phyloP scores from a whole-genome alignment of 2,113 vertebrate species.

The Pollachius pollachius region DNA sequence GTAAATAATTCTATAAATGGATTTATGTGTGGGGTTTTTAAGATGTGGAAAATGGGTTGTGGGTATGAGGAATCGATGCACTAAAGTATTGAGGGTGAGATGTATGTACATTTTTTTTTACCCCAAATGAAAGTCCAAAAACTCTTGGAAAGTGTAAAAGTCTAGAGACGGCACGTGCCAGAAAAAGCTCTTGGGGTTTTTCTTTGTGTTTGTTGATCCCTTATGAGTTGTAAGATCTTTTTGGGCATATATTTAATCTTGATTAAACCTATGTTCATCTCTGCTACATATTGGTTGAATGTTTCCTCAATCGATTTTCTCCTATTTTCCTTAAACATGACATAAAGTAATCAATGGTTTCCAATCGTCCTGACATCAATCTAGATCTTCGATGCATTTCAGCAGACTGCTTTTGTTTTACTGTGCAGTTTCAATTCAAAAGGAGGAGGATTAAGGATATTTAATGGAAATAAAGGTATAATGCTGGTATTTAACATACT shows the following conservation, averaged over 20 bases:
- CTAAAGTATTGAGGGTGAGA: constrained; percentile 53
- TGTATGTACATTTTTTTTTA: constrained; percentile 54
- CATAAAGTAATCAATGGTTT: not conserved
- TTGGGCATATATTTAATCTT: constrained; percentile 90
- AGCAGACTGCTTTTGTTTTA: constrained; percentile 19
- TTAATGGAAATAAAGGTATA: too few relatives aligned
- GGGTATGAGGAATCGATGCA: constrained; percentile 51
- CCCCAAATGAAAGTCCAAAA: constrained; percentile 49
- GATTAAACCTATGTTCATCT: constrained; percentile 90
- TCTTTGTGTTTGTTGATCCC: constrained; percentile 79
- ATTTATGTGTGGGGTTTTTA: constrained; percentile 60
- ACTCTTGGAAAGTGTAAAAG: constrained; percentile 43
- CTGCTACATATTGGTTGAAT: constrained; percentile 7
- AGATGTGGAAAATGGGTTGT: constrained; percentile 47
- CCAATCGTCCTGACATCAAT: not conserved
- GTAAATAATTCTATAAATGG: constrained; percentile 67
- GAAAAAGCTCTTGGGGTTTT: constrained; percentile 40
- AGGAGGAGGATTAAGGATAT: too few relatives aligned
- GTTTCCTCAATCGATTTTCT: not conserved
- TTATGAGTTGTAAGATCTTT: constrained; percentile 79
- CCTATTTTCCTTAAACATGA: not conserved
- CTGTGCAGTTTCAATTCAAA: too few relatives aligned
- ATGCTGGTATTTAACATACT: too few relatives aligned
- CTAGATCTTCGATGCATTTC: constrained; percentile 1
- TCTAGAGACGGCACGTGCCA: constrained; percentile 41